These are phyloP conservation scores for Cricetomys ansorgei DNA, from an alignment of 2,113 vertebrate genomes.

Conservation along the genomic window DNA sequence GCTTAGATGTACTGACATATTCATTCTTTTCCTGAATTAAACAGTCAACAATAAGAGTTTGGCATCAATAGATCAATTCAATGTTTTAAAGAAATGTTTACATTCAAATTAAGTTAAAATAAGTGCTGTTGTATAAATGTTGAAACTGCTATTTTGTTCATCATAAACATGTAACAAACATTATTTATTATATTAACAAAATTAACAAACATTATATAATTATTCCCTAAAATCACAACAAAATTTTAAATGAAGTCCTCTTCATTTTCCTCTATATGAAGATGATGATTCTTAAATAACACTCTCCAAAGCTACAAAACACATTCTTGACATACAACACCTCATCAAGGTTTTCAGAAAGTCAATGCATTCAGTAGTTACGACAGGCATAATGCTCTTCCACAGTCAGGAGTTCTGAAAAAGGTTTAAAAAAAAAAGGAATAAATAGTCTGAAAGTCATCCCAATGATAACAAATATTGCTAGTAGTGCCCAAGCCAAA, in stretches of 20 bases:
- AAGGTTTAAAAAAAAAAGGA: not conserved
- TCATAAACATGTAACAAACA: constrained; percentile 69
- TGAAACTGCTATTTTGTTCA: constrained; percentile 62
- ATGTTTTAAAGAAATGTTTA: constrained; percentile 66
- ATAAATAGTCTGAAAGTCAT: constrained; percentile 40
- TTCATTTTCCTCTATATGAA: constrained; percentile 63
- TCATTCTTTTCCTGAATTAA: constrained; percentile 44
- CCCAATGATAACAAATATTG: constrained; percentile 38
- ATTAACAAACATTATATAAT: constrained; percentile 51
- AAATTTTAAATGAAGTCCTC: constrained; percentile 58
- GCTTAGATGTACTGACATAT: constrained; percentile 26
- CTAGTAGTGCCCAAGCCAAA: constrained; percentile 55
- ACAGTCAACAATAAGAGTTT: constrained; percentile 55
- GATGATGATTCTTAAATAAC: constrained; percentile 40
- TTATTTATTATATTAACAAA: too few relatives aligned
- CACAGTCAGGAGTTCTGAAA: constrained; percentile 52
- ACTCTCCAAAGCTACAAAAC: constrained; percentile 49
- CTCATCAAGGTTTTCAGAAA: constrained; percentile 49
- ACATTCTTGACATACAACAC: not conserved
- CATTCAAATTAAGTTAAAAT: constrained; percentile 65
- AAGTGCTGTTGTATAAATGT: constrained; percentile 59
- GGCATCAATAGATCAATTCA: not conserved
- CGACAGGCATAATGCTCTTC: constrained; percentile 43
- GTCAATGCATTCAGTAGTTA: constrained; percentile 49
- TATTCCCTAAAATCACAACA: constrained; percentile 56